These are phyloP conservation scores for Dynastes grantii DNA, from an alignment of 2,888 invertebrate species.

Conservation along the genomic window DNA sequence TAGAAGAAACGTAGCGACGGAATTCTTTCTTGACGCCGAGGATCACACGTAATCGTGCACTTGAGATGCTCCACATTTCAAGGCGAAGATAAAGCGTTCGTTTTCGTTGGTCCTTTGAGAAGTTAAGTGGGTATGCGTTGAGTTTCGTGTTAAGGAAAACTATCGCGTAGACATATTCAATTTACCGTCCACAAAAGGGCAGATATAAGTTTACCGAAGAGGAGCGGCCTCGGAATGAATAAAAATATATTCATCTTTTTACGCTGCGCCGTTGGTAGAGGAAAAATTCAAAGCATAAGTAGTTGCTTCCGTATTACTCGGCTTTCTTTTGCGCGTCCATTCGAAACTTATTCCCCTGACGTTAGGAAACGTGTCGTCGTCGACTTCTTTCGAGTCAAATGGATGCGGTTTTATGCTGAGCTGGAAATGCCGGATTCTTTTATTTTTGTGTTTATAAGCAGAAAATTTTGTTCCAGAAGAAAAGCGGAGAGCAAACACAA, in stretches of 20 bases:
- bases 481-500: too few relatives aligned
- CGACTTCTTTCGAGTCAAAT: too few relatives aligned
- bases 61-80: constrained; percentile 14
- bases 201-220: too few relatives aligned
- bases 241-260: constrained; percentile 2
- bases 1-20: background rate
- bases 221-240: background rate
- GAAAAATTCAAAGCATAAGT: background rate
- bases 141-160: constrained; percentile 11
- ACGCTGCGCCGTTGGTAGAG: background rate
- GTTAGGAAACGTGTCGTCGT: background rate
- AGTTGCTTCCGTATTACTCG: background rate
- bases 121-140: constrained; percentile 25
- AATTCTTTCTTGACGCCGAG: constrained; percentile 1
- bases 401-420: too few relatives aligned
- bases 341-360: background rate
- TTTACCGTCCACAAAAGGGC: constrained; percentile 13
- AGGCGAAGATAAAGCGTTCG: constrained; percentile 16
- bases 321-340: background rate
- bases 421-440: too few relatives aligned
- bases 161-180: constrained; percentile 16
- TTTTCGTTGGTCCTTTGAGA: constrained; percentile 26
- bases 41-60: constrained; percentile 6
- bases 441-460: too few relatives aligned
- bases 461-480: too few relatives aligned